Evolutionary conservation across 2,888 invertebrate species (phyloP).

Genomic region (Leucophenga montana): DNA sequence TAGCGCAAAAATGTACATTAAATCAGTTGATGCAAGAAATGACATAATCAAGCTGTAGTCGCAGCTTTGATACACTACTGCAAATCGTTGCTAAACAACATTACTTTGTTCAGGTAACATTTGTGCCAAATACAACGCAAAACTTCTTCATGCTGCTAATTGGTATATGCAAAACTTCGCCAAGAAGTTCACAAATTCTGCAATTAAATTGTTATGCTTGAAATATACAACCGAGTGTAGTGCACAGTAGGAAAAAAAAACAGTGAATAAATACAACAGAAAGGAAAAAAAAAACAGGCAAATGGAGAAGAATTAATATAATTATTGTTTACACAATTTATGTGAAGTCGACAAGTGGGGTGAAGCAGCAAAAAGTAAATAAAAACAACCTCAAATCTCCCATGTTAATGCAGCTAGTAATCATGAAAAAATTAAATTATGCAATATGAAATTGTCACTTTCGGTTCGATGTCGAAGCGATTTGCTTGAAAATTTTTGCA

Average conservation of each 20-base stretch:
- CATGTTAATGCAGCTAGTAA: not conserved
- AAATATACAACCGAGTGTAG: too few species aligned
- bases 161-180: too few species aligned
- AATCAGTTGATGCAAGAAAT: not conserved
- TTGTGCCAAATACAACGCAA: too few species aligned
- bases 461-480: too few species aligned
- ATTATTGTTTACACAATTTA: slow-evolving; percentile 20
- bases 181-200: too few species aligned
- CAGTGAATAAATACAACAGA: not conserved
- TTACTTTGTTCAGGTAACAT: too few species aligned
- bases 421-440: slow-evolving; percentile 1
- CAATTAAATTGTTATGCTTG: too few species aligned
- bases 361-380: not conserved
- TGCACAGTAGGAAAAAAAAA: not conserved
- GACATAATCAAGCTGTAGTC: not conserved
- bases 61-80: too few species aligned
- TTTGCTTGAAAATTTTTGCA: too few species aligned
- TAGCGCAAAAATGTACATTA: not conserved
- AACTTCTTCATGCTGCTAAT: too few species aligned
- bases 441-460: not conserved
- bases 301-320: slow-evolving; percentile 12
- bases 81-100: too few species aligned
- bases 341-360: slow-evolving; percentile 2
- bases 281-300: not conserved
- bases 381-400: not conserved